A percentile compares a stretch with the other conserved stretches of the same genome.
These are phyloP conservation scores for Perca flavescens DNA, from an alignment of 2,113 vertebrate genomes.

Conservation along the genomic window DNA sequence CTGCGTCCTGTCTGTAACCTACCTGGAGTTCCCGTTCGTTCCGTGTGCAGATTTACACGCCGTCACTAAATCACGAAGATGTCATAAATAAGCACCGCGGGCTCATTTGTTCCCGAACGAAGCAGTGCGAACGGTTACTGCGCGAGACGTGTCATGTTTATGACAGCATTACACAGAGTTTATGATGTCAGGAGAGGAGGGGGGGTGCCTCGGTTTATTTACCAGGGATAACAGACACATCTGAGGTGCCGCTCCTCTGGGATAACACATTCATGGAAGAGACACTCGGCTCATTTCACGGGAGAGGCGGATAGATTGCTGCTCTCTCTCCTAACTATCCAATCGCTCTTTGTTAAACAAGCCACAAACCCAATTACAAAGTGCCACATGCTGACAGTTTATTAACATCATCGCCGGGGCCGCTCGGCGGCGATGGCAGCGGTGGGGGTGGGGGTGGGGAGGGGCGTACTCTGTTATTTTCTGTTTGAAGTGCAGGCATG, in stretches of 20 bases:
- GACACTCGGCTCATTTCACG: conserved; percentile 78
- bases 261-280: conserved; percentile 72
- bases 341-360: conserved; percentile 84
- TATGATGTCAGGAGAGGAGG: conserved; percentile 66
- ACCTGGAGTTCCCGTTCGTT: background rate
- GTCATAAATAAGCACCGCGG: conserved; percentile 39
- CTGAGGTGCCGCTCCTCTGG: conserved; percentile 64
- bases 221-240: conserved; percentile 75
- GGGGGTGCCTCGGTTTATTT: conserved; percentile 64
- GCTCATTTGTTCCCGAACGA: conserved; percentile 63
- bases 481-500: conserved; percentile 72
- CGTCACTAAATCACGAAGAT: conserved; percentile 51
- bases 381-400: conserved; percentile 80
- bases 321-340: conserved; percentile 78
- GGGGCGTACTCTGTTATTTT: conserved; percentile 26
- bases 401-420: conserved; percentile 75
- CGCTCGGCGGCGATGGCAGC: background rate
- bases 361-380: conserved; percentile 83
- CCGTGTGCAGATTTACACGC: conserved; percentile 13
- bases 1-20: background rate
- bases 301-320: conserved; percentile 73
- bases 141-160: conserved; percentile 66
- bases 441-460: background rate
- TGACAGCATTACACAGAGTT: conserved; percentile 67
- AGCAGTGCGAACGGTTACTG: conserved; percentile 51